Evolutionary conservation across 2,888 invertebrate species (phyloP).

Genomic region (Chloroclysta siterata): DNA sequence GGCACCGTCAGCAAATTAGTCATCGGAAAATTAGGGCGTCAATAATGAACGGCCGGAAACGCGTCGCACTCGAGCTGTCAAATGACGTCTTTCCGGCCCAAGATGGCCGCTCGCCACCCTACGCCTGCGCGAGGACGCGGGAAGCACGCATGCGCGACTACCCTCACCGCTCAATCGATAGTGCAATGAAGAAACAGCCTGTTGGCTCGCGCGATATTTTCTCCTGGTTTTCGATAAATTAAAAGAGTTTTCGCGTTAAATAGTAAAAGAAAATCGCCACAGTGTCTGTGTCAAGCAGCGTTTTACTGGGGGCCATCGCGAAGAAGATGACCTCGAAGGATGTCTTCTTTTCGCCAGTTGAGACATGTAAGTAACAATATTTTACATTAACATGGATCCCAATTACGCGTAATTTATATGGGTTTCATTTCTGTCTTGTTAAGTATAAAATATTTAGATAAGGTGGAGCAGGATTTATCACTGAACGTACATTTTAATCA

Average conservation of each 20-base stretch:
- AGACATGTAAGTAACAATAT: conserved; percentile 71
- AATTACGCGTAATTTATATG: conserved; percentile 42
- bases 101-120: conserved; percentile 46
- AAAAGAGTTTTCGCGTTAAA: conserved; percentile 52
- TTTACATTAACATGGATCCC: conserved; percentile 34
- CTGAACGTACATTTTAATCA: neutral
- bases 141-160: conserved; percentile 64
- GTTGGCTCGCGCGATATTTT: conserved; percentile 69
- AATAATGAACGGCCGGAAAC: conserved; percentile 46
- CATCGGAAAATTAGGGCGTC: conserved; percentile 40
- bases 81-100: conserved; percentile 72
- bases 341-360: conserved; percentile 85
- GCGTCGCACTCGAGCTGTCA: conserved; percentile 61
- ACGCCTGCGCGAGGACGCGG: conserved; percentile 45
- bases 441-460: neutral
- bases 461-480: neutral
- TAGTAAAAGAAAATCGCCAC: conserved; percentile 61
- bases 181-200: conserved; percentile 78
- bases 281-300: conserved; percentile 79
- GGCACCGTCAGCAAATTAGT: conserved; percentile 38
- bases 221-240: conserved; percentile 56
- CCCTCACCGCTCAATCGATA: conserved; percentile 70
- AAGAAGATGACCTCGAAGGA: conserved; percentile 82
- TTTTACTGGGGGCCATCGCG: conserved; percentile 73
- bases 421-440: neutral